Conservation (phyloP, 2,888 invertebrate genomes). For the Andrena marginata region DNA sequence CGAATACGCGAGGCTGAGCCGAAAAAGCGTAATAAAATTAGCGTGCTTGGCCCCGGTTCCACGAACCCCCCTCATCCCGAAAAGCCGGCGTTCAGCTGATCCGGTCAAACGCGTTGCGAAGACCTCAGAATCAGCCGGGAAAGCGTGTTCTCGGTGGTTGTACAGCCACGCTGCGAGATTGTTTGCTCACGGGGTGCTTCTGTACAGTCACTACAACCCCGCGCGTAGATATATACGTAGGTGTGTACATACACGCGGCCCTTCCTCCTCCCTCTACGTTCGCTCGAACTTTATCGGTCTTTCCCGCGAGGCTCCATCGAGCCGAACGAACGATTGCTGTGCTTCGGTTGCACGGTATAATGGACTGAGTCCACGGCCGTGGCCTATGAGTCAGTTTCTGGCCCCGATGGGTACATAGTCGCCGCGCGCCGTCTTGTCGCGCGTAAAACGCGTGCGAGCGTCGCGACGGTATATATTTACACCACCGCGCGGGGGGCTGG, state of each 20-base stretch:
- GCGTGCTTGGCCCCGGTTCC: slow-evolving; percentile 77
- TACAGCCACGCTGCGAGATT: slow-evolving; percentile 52
- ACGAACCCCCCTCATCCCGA: slow-evolving; percentile 72
- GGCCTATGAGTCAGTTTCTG: slow-evolving; percentile 59
- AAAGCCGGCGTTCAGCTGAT: slow-evolving; percentile 70
- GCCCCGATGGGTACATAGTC: slow-evolving; percentile 36
- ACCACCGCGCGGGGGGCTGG: not conserved
- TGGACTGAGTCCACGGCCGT: slow-evolving; percentile 38
- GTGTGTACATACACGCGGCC: not conserved
- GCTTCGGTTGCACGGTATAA: slow-evolving; percentile 15
- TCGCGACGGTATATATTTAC: slow-evolving; percentile 25
- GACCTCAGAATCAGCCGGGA: slow-evolving; percentile 54
- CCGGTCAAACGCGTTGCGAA: slow-evolving; percentile 75
- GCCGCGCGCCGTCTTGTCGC: slow-evolving; percentile 39
- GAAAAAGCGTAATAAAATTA: slow-evolving; percentile 75
- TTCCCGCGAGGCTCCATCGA: slow-evolving; percentile 11
- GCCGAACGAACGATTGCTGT: slow-evolving; percentile 33
- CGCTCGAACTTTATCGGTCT: not conserved
- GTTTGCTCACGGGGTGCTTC: slow-evolving; percentile 58
- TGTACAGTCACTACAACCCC: not conserved
- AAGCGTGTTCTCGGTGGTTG: slow-evolving; percentile 46
- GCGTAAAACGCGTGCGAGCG: not conserved
- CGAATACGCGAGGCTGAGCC: slow-evolving; percentile 36
- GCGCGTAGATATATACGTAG: not conserved
- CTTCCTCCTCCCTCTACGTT: not conserved